Base-by-base conservation (phyloP, 1,140 invertebrate genomes). In the Phthorimaea operculella region DNA sequence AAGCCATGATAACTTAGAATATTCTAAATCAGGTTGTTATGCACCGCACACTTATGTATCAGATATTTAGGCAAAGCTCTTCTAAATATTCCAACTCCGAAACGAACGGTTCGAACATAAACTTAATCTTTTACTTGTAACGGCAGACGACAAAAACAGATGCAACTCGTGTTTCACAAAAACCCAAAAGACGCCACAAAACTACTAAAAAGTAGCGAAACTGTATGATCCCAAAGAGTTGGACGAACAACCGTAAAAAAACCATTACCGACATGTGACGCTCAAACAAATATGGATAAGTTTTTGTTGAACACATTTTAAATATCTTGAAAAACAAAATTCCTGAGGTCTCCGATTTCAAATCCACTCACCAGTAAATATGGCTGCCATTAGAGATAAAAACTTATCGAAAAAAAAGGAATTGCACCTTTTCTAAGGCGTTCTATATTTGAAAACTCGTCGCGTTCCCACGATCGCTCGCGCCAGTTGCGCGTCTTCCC, bases 361-460 rank as follows among this genome's bases (percentile, higher is more conserved):
- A 72, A 66, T 66, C 61, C 64, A 68, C 69, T 73, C 57, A 51
- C 59, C 57, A 60, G 57, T 61, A 51, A 58, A 60, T 53, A 61
- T 57, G 63, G 62, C 64, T 62, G 57, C 51, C 54, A 72, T 74
- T 70, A 76, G 58, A 66, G 56, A 78, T 58, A 79, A 78, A 81
- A 79, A 76, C 59, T 52, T 55, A 54, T 64, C 52, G 58, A 67
- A 75, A 75, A 81, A 83, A 82, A 76, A 72, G 55, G 70, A 77
- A 83, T 81, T 78, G 78, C 78, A 82, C 76, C 79, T 84, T 84
- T 82, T 79, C 78, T 83, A 83, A 79, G 73, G 71, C 72, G 79
- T 77, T 83, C 74, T 76, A 74, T 70, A 83, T 75, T 78, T 76
- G 68, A 76, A 73, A 76, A 74, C 74, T 75, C 74, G 74, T 75